Evolutionary conservation across 1,140 invertebrate genomes (phyloP), one percentile per base, ranked within the genome.

Genomic region (Meteorus sp.): DNA sequence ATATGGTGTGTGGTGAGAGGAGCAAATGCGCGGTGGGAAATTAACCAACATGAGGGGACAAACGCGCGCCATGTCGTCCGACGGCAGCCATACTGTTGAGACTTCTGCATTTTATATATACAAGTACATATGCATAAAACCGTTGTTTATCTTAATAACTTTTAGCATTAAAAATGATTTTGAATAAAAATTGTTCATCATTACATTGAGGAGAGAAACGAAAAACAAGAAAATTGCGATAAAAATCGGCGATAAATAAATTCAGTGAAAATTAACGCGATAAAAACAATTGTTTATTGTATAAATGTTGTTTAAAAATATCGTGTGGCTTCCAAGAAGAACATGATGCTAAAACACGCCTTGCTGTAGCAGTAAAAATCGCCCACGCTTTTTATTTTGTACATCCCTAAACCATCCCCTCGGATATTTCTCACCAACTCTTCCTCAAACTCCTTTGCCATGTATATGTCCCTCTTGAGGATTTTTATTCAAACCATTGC

Each of bases 41-140:
- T 56, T 45, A 61, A 39, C 13, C 23, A 37, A n/a, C 31, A 19
- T 20, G 37, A 47, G 45, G 54, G 20, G 29, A 56, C 50, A 56
- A 37, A 52, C 48, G 41, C 43, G 43, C 69, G 68, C 68, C 69
- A 70, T n/a, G n/a, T 71, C 64, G 31, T 62, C 66, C 68, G 68
- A 70, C 69, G 69, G 69, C 69, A 58, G 68, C 69, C 69, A 71
- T 71, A 25, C 63, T 68, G 45, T 22, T 39, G 15, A 8, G n/a
- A 17, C 20, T 8, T 51, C 35, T 33, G 57, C 62, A 41, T 66
- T 69, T 52, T 35, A 41, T 59, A 59, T 63, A 7, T 41, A 25
- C 9, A 25, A 41, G 23, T 9, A 13, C 15, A 25, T 41, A 44
- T 41, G 9, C 13, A 39, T 19, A 13, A 20, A 5, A 23, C 13